Base-by-base conservation (phyloP, 2,113 vertebrate species). In the Nyctibius bracteatus region DNA sequence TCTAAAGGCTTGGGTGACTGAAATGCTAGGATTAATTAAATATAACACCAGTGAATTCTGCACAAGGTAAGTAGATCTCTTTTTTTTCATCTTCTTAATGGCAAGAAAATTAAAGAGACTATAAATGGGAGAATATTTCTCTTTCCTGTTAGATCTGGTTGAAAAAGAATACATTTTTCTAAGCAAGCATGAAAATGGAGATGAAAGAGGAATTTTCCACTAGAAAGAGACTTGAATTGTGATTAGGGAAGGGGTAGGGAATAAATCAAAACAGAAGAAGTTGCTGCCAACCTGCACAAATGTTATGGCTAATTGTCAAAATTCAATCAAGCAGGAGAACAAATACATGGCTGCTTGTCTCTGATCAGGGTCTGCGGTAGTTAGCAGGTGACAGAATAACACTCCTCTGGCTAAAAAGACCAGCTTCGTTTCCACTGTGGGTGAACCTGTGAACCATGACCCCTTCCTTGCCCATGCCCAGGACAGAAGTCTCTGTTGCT, bases 11-110 rank as follows among this genome's bases (percentile, higher is more conserved):
- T 6, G n/a, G 82, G 46, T 94, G 74, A 62, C 52, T 81, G 43
- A 96, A 97, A 86, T 89, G 43, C 17, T 93, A 82, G 41, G 28
- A 92, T 96, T 96, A 95, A 92, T 96, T 92, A 90, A 92, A 70
- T 52, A 52, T 47, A 95, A 52, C 80, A 88, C 25, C 72, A 94
- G 10, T 47, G 43, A 93, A 15, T 62, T 82, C 90, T 97, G 61
- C 37, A 46, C 83, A 95, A 92, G 71, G 82, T 78, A 73, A 86
- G 23, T 43, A 39, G 37, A 39, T 74, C 30, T 57, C 72, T 90
- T 59, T 20, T 59, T 93, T 77, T 44, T 52, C 84, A 81, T 70
- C 65, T 96, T 70, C 62, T 43, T 72, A 86, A 87, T 57, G 7
- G 20, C 57, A 81, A 92, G 43, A 84, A 84, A 82, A 74, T 52